Evolutionary conservation across 2,888 invertebrate species (phyloP).

Genomic region (Morinoia aosen): DNA sequence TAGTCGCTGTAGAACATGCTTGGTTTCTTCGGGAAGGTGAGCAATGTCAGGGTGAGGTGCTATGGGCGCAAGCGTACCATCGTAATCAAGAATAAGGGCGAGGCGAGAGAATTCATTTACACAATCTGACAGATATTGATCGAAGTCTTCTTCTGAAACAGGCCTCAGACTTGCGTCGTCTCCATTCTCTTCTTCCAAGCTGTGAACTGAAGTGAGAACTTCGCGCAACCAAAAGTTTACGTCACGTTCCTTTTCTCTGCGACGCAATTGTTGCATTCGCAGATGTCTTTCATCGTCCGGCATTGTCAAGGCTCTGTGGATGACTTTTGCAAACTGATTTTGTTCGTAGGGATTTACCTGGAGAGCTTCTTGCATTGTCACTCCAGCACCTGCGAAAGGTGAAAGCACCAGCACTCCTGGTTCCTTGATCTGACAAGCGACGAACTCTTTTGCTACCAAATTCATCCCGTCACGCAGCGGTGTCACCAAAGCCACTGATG

Average conservation of each 20-base stretch:
- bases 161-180: constrained; percentile 79
- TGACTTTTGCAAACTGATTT: constrained; percentile 71
- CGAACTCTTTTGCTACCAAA: constrained; percentile 73
- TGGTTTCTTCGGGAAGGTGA: constrained; percentile 71
- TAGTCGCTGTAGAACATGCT: constrained; percentile 71
- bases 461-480: constrained; percentile 74
- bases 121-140: constrained; percentile 70
- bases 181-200: constrained; percentile 57
- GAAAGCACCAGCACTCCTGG: constrained; percentile 73
- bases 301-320: constrained; percentile 73
- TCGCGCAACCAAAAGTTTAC: constrained; percentile 72
- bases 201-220: constrained; percentile 69
- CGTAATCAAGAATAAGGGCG: constrained; percentile 73
- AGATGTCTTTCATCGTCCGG: constrained; percentile 72
- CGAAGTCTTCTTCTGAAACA: constrained; percentile 71
- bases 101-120: constrained; percentile 71
- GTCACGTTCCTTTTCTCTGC: constrained; percentile 71
- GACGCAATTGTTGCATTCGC: constrained; percentile 72
- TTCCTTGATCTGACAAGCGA: constrained; percentile 72
- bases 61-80: constrained; percentile 73
- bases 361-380: constrained; percentile 73
- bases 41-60: constrained; percentile 73
- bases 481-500: constrained; percentile 72
- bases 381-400: constrained; percentile 72
- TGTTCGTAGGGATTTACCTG: constrained; percentile 73